Conservation (phyloP, 2,797 vertebrate species). For the Pristis pectinata region DNA sequence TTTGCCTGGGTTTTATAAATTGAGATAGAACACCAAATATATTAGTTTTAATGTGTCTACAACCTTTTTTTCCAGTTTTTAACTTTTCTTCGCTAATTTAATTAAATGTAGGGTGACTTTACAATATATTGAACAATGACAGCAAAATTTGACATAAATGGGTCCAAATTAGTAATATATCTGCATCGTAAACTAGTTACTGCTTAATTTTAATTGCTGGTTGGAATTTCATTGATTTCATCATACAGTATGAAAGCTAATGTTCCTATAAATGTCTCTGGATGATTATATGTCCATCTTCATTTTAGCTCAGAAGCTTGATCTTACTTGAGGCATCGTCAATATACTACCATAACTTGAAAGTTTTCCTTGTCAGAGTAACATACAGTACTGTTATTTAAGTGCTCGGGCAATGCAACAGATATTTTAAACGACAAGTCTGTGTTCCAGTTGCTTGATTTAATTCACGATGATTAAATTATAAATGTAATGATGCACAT, state of each 20-base stretch:
- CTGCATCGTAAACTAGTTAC: background rate
- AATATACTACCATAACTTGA: background rate
- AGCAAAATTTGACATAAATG: background rate
- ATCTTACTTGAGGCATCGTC: background rate
- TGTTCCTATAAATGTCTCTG: background rate
- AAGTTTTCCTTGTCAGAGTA: background rate
- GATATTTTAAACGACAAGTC: background rate
- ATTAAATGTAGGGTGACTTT: background rate
- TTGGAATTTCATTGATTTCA: background rate
- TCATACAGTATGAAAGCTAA: background rate
- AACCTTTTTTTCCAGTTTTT: background rate
- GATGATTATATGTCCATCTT: background rate
- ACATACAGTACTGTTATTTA: background rate
- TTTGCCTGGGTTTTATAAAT: background rate
- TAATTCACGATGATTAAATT: slow-evolving; percentile 10
- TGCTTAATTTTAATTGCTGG: slow-evolving; percentile 14
- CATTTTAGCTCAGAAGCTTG: background rate
- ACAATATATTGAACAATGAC: background rate
- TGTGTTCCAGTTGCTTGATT: background rate
- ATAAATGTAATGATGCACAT: background rate
- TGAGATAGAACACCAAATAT: background rate
- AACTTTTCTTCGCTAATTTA: background rate
- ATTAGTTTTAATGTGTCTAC: background rate
- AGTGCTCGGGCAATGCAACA: background rate
- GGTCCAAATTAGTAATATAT: background rate